Conservation (phyloP, 1,140 invertebrate genomes). For the Philotrypesis tridentata region DNA sequence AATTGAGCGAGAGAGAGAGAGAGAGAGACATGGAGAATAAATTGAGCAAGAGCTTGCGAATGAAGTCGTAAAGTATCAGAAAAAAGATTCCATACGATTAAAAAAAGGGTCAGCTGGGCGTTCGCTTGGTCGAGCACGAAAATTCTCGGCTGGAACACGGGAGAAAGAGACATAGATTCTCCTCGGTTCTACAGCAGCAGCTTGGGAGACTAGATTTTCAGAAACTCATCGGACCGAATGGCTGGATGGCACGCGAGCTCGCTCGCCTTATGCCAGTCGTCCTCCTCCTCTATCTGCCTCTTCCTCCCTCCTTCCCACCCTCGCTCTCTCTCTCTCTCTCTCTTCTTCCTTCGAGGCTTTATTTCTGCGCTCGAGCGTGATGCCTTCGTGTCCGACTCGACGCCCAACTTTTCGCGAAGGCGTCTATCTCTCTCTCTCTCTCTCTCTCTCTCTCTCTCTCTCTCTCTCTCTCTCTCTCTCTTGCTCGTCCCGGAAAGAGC, state of each 20-base stretch:
- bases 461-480: background rate
- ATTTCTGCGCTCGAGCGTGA: slow-evolving; percentile 28
- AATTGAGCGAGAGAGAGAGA: no score
- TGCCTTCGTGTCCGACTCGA: slow-evolving; percentile 39
- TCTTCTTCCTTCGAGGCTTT: background rate
- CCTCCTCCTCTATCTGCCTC: slow-evolving; percentile 39
- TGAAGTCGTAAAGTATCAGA: background rate
- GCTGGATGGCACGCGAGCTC: slow-evolving; percentile 56
- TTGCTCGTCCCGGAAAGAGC: slow-evolving; percentile 37
- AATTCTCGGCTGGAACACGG: slow-evolving; percentile 38
- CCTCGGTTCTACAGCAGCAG: background rate
- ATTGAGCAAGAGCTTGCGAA: background rate
- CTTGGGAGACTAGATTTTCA: slow-evolving; percentile 49
- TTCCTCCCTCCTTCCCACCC: slow-evolving; percentile 47
- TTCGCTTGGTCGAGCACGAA: slow-evolving; percentile 18
- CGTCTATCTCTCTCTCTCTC: background rate
- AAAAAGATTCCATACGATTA: background rate
- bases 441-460: slow-evolving; percentile 5
- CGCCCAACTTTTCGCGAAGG: slow-evolving; percentile 19
- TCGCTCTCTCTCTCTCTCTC: slow-evolving; percentile 46
- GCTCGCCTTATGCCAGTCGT: slow-evolving; percentile 54
- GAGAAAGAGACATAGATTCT: slow-evolving; percentile 20
- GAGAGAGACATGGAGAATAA: no score
- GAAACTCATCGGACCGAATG: slow-evolving; percentile 57
- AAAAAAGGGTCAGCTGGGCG: background rate